Conservation (phyloP, 1,140 invertebrate species). For the Hylaeus anthracinus region DNA sequence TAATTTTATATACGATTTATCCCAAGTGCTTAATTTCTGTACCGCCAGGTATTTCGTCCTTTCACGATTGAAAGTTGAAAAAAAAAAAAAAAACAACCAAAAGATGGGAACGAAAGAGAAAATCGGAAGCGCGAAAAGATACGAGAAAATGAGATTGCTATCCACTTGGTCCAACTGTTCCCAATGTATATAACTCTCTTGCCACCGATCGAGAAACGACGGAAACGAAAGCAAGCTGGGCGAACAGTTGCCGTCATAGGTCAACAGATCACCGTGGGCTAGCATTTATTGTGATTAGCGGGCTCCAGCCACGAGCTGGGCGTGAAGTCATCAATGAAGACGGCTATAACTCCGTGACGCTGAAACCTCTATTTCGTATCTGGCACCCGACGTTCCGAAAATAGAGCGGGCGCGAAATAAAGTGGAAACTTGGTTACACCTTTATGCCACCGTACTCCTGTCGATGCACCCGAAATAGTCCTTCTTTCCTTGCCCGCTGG, state of each 20-base stretch:
- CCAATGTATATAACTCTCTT: background rate
- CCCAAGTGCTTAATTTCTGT: too few species aligned
- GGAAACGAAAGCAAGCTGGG: background rate
- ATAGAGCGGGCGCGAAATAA: constrained; percentile 61
- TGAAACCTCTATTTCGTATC: constrained; percentile 61
- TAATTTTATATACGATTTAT: too few species aligned
- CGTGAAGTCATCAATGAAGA: constrained; percentile 67
- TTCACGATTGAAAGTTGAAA: background rate
- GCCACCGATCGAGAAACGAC: background rate
- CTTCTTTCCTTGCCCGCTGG: constrained; percentile 13
- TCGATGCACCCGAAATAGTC: constrained; percentile 60
- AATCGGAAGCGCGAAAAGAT: background rate
- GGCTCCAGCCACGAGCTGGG: constrained; percentile 25
- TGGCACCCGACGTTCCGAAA: constrained; percentile 61
- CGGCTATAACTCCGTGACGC: constrained; percentile 61
- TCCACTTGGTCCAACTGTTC: background rate
- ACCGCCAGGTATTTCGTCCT: too few species aligned
- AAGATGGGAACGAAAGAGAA: background rate
- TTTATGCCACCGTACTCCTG: constrained; percentile 56
- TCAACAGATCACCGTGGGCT: constrained; percentile 25
- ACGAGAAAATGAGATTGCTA: background rate
- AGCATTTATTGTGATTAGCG: constrained; percentile 40
- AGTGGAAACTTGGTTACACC: constrained; percentile 57
- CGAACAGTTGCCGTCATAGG: constrained; percentile 18
- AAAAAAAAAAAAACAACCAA: background rate